Conservation (phyloP, 30 jellyfish, hydroid and myxozoan genomes). For the Chrysaora quinquecirrha region DNA sequence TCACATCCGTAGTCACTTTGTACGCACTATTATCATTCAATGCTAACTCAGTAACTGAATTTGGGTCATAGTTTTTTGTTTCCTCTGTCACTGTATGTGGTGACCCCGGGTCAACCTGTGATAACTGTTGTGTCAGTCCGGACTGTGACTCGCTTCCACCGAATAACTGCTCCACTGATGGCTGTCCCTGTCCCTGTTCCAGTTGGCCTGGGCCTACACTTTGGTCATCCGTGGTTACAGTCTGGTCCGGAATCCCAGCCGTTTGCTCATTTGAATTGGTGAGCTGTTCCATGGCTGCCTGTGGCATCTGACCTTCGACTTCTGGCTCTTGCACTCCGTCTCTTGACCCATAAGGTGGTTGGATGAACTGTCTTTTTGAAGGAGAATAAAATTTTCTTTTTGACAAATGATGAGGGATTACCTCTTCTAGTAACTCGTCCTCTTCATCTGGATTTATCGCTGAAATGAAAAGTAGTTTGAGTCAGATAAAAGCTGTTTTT, state of each 20-base stretch:
- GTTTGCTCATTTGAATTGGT: conserved; percentile 37
- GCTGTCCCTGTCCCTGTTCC: conserved; percentile 11
- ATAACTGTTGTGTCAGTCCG: conserved; percentile 31
- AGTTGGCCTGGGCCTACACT: conserved; percentile 34
- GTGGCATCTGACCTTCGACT: conserved; percentile 30
- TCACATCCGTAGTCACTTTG: conserved; percentile 69
- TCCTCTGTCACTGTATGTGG: conserved; percentile 30
- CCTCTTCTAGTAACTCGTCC: conserved; percentile 69
- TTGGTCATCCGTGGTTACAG: conserved; percentile 28
- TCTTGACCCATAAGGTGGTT: conserved; percentile 34
- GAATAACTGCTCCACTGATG: not conserved
- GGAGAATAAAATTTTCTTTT: conserved; percentile 54
- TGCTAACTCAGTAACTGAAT: conserved; percentile 50
- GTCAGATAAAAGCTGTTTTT: too few species aligned
- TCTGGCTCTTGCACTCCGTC: too few species aligned
- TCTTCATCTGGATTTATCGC: conserved; percentile 51
- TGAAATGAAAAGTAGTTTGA: not conserved
- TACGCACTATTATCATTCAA: conserved; percentile 41
- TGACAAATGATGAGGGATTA: conserved; percentile 52
- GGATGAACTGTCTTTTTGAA: conserved; percentile 54
- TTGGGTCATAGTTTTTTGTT: conserved; percentile 40
- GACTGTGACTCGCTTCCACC: conserved; percentile 17
- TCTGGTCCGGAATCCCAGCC: conserved; percentile 6
- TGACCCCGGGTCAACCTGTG: conserved; percentile 43
- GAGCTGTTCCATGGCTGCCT: conserved; percentile 34